phyloP scores from a whole-genome alignment of 1,140 invertebrate species.

The Thalassaphorura encarpata region DNA sequence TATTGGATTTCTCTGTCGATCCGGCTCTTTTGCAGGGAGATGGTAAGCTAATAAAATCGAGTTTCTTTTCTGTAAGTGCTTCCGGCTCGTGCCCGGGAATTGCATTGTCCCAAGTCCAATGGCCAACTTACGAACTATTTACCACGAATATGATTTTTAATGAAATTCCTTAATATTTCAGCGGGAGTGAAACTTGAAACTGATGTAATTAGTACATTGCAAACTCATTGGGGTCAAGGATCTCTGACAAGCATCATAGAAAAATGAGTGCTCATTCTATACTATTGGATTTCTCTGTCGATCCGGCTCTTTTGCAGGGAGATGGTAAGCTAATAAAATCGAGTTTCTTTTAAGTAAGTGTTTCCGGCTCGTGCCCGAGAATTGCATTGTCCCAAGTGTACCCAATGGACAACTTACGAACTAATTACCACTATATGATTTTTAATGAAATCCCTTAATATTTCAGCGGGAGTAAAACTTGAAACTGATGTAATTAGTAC shows the following conservation, averaged over 20 bases:
- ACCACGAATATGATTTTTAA: not conserved
- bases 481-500: constrained; percentile 6
- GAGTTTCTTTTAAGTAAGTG: not conserved
- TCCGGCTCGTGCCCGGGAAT: not conserved
- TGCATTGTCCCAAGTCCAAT: too few relatives aligned
- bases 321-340: constrained; percentile 39
- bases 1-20: constrained; percentile 68
- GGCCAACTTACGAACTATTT: not conserved
- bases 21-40: constrained; percentile 52
- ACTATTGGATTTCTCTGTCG: constrained; percentile 65
- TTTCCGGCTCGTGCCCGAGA: not conserved
- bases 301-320: constrained; percentile 53
- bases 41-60: constrained; percentile 31
- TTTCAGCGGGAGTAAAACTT: too few relatives aligned
- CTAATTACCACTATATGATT: not conserved
- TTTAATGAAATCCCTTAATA: not conserved
- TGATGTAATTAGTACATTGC: constrained; percentile 9
- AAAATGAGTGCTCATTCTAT: constrained; percentile 70
- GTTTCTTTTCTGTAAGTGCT: not conserved
- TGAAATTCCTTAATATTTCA: too few relatives aligned
- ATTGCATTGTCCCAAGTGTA: too few relatives aligned
- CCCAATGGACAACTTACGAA: not conserved
- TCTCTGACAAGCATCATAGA: not conserved
- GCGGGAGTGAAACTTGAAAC: constrained; percentile 8
- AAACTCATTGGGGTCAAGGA: constrained; percentile 7